These are phyloP conservation scores for Trachelus troglodyta DNA, from an alignment of 2,888 invertebrate species.

Conservation along the genomic window DNA sequence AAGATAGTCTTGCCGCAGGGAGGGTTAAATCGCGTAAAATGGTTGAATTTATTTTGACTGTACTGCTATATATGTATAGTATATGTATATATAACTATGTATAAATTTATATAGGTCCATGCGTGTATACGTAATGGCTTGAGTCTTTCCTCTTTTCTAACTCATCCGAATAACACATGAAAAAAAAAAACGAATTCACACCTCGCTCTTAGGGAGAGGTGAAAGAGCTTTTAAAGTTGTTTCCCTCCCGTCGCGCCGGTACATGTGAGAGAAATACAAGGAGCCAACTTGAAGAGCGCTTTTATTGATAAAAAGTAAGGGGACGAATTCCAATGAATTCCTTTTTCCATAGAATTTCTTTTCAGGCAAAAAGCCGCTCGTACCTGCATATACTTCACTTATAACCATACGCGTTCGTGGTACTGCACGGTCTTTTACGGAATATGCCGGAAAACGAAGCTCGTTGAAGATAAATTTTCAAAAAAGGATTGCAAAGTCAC, in stretches of 20 bases:
- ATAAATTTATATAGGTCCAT: neutral
- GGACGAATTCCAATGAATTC: neutral
- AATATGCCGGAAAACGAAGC: neutral
- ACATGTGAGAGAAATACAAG: neutral
- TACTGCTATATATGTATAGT: conserved; percentile 5
- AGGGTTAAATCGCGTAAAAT: conserved; percentile 20
- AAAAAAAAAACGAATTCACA: neutral
- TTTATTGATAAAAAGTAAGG: neutral
- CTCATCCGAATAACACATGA: neutral
- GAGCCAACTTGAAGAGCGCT: neutral
- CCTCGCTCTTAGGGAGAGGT: neutral
- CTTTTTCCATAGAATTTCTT: neutral
- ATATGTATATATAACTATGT: conserved; percentile 6
- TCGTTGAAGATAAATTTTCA: neutral
- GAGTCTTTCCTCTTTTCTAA: neutral
- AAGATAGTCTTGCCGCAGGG: neutral
- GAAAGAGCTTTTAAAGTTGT: neutral
- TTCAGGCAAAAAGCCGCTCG: neutral
- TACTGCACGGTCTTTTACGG: neutral
- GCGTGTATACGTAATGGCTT: neutral
- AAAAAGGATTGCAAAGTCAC: neutral
- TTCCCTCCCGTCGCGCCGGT: neutral
- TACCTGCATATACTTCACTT: neutral
- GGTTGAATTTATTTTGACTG: conserved; percentile 18
- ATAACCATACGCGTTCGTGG: neutral